Evolutionary conservation across 2,797 vertebrate genomes (phyloP), one percentile per base, ranked within the genome.

Genomic region (Coregonus sp.): DNA sequence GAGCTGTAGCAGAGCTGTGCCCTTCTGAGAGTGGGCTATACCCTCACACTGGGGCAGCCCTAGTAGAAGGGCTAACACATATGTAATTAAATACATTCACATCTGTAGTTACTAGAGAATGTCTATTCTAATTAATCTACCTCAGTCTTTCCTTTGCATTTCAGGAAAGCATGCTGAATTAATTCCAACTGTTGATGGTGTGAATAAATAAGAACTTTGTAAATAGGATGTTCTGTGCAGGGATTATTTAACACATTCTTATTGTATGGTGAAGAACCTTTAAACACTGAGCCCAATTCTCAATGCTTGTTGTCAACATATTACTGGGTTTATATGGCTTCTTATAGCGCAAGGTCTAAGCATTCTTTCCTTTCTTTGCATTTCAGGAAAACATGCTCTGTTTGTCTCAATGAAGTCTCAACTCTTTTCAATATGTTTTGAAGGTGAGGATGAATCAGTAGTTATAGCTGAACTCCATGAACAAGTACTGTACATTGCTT

Each of bases 31-130:
- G 81, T 83, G 73, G 81, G 11, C 78, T 75, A 70, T 54, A 2
- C 76, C 61, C 40, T 3, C 61, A 37, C 50, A 68, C 16, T 68
- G 81, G 75, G 37, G 51, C 52, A 29, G 75, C 61, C 81, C 73
- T 82, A 80, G 81, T 80, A 68, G 72, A 75, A 73, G 72, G 78
- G 70, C 73, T 14, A n/a, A 82, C 81, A 79, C 2, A 71, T 47
- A 47, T 7, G 2, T 12, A 25, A 61, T 20, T 63, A 11, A 11
- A 25, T 47, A 63, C 33, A 5, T 35, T 1, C 5, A 11, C 5
- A 1, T 47, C 9, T 11, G 40, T 47, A 47, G 40, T 47, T 47
- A 11, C 40, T 11, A 11, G 40, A 11, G 40, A 47, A 2, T 47
- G 9, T 47, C 2, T 11, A 40, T 40, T 47, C 2, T 47, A 47